A percentile compares a stretch with the other conserved stretches of the same genome.
Evolutionary conservation across 2,113 vertebrate genomes (phyloP).

Genomic region (Alouatta palliata): DNA sequence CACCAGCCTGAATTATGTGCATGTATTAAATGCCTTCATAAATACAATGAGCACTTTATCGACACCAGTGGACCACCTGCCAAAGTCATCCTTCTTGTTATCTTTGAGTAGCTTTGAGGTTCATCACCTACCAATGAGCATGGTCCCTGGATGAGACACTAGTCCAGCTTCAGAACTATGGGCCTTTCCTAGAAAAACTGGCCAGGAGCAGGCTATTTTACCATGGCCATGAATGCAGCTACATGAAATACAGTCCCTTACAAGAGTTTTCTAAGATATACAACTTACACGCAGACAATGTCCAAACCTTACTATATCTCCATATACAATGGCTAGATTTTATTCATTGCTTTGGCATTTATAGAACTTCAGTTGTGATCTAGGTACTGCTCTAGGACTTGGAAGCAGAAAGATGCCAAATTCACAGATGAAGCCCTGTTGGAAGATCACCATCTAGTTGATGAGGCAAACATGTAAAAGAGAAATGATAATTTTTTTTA

Average conservation of each 20-base stretch:
- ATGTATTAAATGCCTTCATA: neutral
- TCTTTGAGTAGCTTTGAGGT: neutral
- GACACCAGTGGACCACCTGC: neutral
- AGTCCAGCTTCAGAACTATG: neutral
- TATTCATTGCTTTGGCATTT: neutral
- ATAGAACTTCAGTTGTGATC: neutral
- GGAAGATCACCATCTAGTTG: neutral
- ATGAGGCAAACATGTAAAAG: neutral
- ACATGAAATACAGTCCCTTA: neutral
- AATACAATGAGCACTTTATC: neutral
- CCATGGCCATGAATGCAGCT: too few species aligned
- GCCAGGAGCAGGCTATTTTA: neutral
- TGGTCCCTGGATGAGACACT: neutral
- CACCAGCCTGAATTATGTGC: neutral
- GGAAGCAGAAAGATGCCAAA: neutral
- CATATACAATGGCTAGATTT: neutral
- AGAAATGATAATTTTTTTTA: neutral
- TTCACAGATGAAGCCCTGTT: neutral
- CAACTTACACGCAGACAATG: neutral
- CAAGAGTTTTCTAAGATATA: neutral
- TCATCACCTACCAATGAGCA: neutral
- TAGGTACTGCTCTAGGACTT: neutral
- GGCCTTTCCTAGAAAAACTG: neutral
- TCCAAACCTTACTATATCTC: neutral
- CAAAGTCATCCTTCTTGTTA: neutral